phyloP scores from a whole-genome alignment of 2,113 vertebrate genomes.

The Agapornis roseicollis region DNA sequence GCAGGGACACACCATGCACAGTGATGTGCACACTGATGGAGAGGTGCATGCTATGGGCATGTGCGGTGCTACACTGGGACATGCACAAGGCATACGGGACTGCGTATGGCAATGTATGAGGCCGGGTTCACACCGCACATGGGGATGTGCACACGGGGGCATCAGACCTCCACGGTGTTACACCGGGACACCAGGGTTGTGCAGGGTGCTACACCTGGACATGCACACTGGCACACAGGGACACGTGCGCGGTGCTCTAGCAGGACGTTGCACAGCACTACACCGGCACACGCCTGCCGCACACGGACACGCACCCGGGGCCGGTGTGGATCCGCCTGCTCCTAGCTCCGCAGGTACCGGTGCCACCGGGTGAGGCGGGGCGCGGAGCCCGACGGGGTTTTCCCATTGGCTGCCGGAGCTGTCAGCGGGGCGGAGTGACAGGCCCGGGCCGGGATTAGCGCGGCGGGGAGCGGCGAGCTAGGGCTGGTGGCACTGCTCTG shows the following conservation, averaged over 20 bases:
- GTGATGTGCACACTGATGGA: not conserved
- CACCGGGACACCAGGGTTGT: not conserved
- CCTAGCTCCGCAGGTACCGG: not conserved
- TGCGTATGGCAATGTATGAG: rapidly evolving
- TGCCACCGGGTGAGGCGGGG: not conserved
- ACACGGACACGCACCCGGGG: not conserved
- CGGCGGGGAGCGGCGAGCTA: not conserved
- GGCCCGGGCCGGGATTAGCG: not conserved
- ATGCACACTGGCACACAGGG: not conserved
- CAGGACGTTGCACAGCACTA: not conserved
- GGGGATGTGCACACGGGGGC: not conserved
- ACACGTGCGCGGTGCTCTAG: not conserved
- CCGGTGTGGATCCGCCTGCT: not conserved
- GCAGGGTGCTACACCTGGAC: not conserved
- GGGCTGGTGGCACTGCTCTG: not conserved
- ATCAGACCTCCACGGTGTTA: not conserved
- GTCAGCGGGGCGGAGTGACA: conserved; percentile 34
- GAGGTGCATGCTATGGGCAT: rapidly evolving
- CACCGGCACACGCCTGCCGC: not conserved
- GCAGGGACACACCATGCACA: rapidly evolving
- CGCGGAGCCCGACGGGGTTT: not conserved
- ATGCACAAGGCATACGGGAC: rapidly evolving
- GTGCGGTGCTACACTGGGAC: rapidly evolving
- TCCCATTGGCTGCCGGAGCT: not conserved
- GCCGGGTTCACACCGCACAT: not conserved